Conservation (phyloP, 2,113 vertebrate genomes). For the Phylloscopus trochilus region DNA sequence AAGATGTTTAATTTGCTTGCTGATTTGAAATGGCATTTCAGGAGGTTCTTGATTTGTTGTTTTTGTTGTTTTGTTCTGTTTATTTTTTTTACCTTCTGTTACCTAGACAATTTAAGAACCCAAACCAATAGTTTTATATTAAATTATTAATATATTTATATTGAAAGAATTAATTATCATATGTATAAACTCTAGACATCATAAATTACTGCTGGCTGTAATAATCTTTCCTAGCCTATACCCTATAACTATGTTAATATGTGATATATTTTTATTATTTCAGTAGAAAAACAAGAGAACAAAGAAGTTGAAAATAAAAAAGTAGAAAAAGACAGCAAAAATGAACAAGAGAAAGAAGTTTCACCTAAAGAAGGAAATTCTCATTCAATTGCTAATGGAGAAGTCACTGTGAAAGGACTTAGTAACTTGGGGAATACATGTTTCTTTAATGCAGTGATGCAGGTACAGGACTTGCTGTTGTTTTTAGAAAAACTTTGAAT, state of each 20-base stretch:
- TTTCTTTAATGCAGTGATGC: constrained; percentile 96
- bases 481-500: not conserved
- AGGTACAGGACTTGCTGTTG: constrained; percentile 74
- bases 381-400: constrained; percentile 4
- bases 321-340: constrained; percentile 74
- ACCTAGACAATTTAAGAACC: not conserved
- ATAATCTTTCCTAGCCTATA: not conserved
- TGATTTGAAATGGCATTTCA: not conserved
- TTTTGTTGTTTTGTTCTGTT: not conserved
- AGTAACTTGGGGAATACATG: constrained; percentile 97
- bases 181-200: not conserved
- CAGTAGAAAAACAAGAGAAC: constrained; percentile 54
- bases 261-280: not conserved
- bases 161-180: not conserved
- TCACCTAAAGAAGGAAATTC: constrained; percentile 58
- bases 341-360: constrained; percentile 74
- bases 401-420: constrained; percentile 85
- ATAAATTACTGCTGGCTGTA: not conserved
- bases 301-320: constrained; percentile 75
- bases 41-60: not conserved
- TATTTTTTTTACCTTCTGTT: not conserved
- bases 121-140: not conserved
- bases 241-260: not conserved
- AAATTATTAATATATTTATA: not conserved
- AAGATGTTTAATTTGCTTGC: not conserved